These are phyloP conservation scores for Pyrrhosoma nymphula DNA, from an alignment of 2,888 invertebrate genomes.

Conservation along the genomic window DNA sequence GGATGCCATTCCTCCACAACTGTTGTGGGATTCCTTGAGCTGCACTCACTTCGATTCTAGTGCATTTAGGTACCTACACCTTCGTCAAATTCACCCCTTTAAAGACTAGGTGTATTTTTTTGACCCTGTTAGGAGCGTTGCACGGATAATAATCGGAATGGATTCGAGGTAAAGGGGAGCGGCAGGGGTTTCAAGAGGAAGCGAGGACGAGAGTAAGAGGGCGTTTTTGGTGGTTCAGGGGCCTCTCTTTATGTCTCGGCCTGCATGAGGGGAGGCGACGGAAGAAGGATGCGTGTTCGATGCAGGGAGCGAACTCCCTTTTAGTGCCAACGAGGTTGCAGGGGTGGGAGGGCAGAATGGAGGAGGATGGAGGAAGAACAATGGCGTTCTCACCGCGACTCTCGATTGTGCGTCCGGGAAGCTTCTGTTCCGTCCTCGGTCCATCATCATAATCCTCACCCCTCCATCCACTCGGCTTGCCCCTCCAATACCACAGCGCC, in stretches of 20 bases:
- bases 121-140: background rate
- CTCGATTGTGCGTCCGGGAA: slow-evolving; percentile 6
- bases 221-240: background rate
- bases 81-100: background rate
- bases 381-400: background rate
- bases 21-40: no score
- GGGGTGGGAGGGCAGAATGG: background rate
- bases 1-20: no score
- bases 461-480: background rate
- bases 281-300: background rate
- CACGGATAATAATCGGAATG: slow-evolving; percentile 7
- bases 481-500: background rate
- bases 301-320: background rate
- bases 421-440: background rate
- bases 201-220: background rate
- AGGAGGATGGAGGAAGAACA: background rate
- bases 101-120: background rate
- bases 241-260: background rate
- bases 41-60: no score
- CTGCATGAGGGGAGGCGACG: background rate
- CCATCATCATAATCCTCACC: background rate
- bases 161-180: background rate
- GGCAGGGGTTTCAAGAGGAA: background rate
- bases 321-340: background rate
- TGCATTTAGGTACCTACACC: no score